phyloP scores from a whole-genome alignment of 2,797 vertebrate species.

The Pseudochirops corinnae region DNA sequence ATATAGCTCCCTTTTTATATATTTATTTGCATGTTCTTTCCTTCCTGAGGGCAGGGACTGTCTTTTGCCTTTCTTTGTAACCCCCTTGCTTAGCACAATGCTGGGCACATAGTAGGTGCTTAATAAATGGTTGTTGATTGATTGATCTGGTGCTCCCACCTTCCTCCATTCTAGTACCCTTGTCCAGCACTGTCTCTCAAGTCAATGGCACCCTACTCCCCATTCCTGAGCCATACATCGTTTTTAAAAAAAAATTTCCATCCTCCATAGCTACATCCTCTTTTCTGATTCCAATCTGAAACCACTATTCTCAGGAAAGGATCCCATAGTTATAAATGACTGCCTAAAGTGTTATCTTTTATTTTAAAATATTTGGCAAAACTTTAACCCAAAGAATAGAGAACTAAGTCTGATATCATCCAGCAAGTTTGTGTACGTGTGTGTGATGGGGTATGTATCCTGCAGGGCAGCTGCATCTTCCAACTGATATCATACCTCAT shows the following conservation, averaged over 20 bases:
- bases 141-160: background rate
- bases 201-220: background rate
- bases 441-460: background rate
- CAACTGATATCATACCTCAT: background rate
- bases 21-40: background rate
- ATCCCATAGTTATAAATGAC: background rate
- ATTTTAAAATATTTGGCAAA: conserved; percentile 19
- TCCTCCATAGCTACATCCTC: background rate
- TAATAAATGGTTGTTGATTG: too few relatives aligned
- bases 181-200: background rate
- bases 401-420: background rate
- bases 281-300: background rate
- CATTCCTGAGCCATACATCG: background rate
- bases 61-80: background rate
- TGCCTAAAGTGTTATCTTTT: background rate
- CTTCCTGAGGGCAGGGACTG: background rate
- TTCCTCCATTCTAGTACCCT: background rate
- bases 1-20: background rate
- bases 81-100: background rate
- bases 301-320: background rate
- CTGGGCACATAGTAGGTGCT: background rate
- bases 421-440: background rate
- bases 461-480: conserved; percentile 12
- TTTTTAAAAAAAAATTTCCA: background rate
- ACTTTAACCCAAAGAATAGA: background rate